Evolutionary conservation across 2,113 vertebrate genomes (phyloP).

Genomic region (Lucifuga dentata): DNA sequence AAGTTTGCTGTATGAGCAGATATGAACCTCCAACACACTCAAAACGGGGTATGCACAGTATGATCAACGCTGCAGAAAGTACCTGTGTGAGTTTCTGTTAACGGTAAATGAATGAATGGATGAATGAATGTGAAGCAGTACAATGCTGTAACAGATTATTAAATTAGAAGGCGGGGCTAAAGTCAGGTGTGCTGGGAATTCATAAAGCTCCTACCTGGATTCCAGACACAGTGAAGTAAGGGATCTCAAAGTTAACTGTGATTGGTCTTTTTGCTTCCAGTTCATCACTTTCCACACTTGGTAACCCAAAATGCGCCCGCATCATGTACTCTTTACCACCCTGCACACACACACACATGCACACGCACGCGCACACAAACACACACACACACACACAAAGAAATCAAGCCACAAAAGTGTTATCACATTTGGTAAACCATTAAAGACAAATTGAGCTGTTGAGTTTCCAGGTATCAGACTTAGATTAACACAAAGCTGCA

Average conservation of each 20-base stretch:
- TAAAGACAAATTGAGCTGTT: slow-evolving; percentile 1
- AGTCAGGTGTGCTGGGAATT: background rate
- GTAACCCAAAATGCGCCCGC: slow-evolving; percentile 86
- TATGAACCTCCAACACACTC: background rate
- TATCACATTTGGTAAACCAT: slow-evolving; percentile 12
- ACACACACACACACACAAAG: slow-evolving; percentile 12
- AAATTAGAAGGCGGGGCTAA: background rate
- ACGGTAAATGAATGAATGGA: background rate
- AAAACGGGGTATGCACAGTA: too few species aligned
- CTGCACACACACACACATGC: slow-evolving; percentile 57
- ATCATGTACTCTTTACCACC: slow-evolving; percentile 86
- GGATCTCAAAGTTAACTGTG: slow-evolving; percentile 87
- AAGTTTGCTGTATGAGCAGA: background rate
- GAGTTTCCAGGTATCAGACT: slow-evolving; percentile 13
- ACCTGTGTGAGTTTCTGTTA: background rate
- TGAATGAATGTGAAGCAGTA: background rate
- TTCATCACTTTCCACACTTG: slow-evolving; percentile 84
- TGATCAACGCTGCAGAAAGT: background rate
- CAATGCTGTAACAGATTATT: background rate
- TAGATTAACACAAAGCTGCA: slow-evolving; percentile 16
- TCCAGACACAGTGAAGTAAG: slow-evolving; percentile 87
- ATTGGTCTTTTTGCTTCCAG: slow-evolving; percentile 82
- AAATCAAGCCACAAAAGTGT: slow-evolving; percentile 9
- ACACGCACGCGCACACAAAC: too few species aligned
- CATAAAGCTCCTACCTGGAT: slow-evolving; percentile 79